phyloP scores from a whole-genome alignment of 2,888 invertebrate species.

The Lacanobia wlatinum region DNA sequence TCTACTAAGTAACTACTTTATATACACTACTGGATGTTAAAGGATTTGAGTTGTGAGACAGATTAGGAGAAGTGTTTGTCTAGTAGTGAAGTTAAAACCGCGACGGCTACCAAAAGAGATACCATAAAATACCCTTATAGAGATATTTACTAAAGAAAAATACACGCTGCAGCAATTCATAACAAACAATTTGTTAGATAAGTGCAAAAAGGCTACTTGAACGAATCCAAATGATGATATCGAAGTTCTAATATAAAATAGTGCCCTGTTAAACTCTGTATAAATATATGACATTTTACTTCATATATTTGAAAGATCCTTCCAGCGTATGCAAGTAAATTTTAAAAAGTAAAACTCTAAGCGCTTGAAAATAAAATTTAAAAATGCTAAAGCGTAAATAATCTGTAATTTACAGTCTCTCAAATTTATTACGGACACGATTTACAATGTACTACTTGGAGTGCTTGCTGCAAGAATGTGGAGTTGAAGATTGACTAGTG shows the following conservation, averaged over 20 bases:
- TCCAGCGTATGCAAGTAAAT: slow-evolving; percentile 11
- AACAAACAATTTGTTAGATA: not conserved
- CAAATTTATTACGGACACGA: slow-evolving; percentile 52
- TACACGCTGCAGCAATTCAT: too few relatives aligned
- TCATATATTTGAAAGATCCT: not conserved
- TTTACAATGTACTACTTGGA: slow-evolving; percentile 52
- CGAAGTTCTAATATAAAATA: not conserved
- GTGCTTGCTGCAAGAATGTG: slow-evolving; percentile 44
- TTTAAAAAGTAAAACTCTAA: slow-evolving; percentile 41
- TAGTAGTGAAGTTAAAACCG: too few relatives aligned
- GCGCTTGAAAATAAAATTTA: slow-evolving; percentile 34
- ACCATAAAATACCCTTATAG: too few relatives aligned
- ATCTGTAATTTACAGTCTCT: slow-evolving; percentile 47
- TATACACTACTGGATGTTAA: too few relatives aligned
- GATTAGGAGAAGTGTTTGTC: too few relatives aligned
- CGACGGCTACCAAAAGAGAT: too few relatives aligned
- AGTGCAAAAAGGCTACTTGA: not conserved
- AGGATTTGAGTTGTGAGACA: too few relatives aligned
- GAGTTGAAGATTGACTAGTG: slow-evolving; percentile 32
- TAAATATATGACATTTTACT: not conserved
- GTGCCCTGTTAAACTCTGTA: not conserved
- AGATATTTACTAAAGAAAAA: too few relatives aligned
- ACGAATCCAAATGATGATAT: not conserved
- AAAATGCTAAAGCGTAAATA: slow-evolving; percentile 51
- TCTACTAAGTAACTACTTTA: too few relatives aligned